phyloP scores from a whole-genome alignment of 1,140 invertebrate genomes.

The Dinothrombium tinctorium region DNA sequence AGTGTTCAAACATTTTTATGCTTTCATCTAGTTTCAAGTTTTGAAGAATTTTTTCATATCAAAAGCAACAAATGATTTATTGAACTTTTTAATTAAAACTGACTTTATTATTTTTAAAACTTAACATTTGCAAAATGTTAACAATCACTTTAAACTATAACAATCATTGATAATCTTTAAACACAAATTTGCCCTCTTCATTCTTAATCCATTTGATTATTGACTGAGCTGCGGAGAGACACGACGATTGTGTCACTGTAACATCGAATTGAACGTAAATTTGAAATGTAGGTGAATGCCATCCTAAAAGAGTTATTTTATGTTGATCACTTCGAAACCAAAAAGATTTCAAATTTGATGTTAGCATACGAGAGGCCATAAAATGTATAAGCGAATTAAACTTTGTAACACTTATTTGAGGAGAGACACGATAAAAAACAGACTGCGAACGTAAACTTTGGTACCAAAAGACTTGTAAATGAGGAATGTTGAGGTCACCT shows the following conservation, averaged over 20 bases:
- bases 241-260: constrained; percentile 5
- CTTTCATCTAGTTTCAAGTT: no score
- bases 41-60: not conserved
- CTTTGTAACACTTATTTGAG: not conserved
- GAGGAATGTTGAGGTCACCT: constrained; percentile 5
- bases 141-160: not conserved
- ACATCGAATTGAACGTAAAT: constrained; percentile 12
- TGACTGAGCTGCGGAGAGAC: constrained; percentile 4
- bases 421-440: not conserved
- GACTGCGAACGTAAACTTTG: constrained; percentile 4
- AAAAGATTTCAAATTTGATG: constrained; percentile 10
- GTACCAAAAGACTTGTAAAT: constrained; percentile 11
- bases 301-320: constrained; percentile 7
- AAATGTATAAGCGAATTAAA: constrained; percentile 9
- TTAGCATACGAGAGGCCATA: constrained; percentile 9
- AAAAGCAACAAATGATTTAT: not conserved
- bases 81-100: not conserved
- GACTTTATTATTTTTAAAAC: not conserved
- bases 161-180: constrained; percentile 10
- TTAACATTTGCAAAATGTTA: not conserved
- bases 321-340: constrained; percentile 9
- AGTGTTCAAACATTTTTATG: no score
- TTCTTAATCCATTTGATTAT: constrained; percentile 13
- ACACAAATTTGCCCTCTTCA: constrained; percentile 11
- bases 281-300: constrained; percentile 12